Percentiles rank a stretch among this genome's conserved stretches.
Evolutionary conservation across 2,113 vertebrate genomes (phyloP).

Genomic region (Tinamus guttatus): DNA sequence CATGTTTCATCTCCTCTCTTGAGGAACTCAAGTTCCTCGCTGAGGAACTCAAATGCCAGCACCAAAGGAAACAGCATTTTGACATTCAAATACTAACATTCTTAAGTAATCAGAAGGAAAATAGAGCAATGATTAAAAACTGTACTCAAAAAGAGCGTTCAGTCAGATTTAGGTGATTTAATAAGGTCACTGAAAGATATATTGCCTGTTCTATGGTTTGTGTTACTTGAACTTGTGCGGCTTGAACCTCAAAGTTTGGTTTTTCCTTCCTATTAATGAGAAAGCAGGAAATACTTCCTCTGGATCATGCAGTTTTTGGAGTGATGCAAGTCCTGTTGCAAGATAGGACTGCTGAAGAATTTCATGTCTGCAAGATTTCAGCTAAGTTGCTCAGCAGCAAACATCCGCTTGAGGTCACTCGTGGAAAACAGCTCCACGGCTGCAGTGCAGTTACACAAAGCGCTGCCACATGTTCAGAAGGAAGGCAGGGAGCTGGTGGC

Average conservation of each 20-base stretch:
- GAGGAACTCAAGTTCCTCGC: neutral
- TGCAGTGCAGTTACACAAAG: neutral
- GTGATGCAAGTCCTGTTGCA: neutral
- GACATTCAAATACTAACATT: neutral
- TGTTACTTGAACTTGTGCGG: neutral
- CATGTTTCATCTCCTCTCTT: neutral
- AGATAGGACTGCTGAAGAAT: neutral
- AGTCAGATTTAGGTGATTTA: neutral
- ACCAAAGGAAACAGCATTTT: neutral
- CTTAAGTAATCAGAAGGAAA: neutral
- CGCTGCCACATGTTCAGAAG: neutral
- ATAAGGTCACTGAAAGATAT: neutral
- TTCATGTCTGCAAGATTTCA: neutral
- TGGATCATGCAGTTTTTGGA: neutral
- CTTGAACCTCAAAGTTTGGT: neutral
- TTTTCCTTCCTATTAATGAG: neutral
- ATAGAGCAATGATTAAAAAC: neutral
- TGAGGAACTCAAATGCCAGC: neutral
- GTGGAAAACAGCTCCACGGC: neutral
- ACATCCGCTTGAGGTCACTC: neutral
- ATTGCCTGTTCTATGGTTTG: neutral
- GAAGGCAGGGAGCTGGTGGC: accelerated
- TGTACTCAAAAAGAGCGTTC: neutral
- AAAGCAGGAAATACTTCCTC: neutral
- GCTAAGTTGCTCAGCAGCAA: neutral